These are phyloP conservation scores for Plutomurus gul DNA, from an alignment of 1,140 invertebrate genomes.

Conservation along the genomic window DNA sequence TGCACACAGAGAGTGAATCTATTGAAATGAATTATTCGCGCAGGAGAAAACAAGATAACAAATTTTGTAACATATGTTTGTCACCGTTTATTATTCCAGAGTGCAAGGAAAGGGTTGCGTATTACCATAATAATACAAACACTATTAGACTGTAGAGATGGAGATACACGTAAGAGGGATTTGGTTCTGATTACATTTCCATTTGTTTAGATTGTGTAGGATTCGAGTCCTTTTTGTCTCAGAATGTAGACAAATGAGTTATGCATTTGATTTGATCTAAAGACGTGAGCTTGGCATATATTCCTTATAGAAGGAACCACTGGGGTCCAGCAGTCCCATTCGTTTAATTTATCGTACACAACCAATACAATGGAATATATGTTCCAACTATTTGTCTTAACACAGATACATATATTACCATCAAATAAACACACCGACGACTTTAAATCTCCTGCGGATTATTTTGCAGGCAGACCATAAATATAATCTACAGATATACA, in stretches of 20 bases:
- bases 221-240: conserved; percentile 17
- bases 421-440: too few relatives aligned
- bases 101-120: neutral
- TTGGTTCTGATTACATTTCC: conserved; percentile 1
- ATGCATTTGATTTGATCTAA: conserved; percentile 6
- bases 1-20: neutral
- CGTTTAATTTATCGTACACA: conserved; percentile 13
- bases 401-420: too few relatives aligned
- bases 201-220: conserved; percentile 13
- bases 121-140: neutral
- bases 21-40: neutral
- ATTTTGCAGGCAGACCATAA: too few relatives aligned
- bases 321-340: conserved; percentile 7
- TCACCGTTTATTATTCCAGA: conserved; percentile 1
- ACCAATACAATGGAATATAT: too few relatives aligned
- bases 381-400: too few relatives aligned
- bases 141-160: neutral
- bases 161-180: neutral
- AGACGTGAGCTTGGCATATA: conserved; percentile 4
- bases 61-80: conserved; percentile 32
- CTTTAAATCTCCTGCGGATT: too few relatives aligned
- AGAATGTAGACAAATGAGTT: neutral
- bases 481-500: too few relatives aligned
- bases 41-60: conserved; percentile 33
- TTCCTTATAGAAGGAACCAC: neutral